Conservation (phyloP, 2,113 vertebrate genomes). For the Rhinoderma darwinii region DNA sequence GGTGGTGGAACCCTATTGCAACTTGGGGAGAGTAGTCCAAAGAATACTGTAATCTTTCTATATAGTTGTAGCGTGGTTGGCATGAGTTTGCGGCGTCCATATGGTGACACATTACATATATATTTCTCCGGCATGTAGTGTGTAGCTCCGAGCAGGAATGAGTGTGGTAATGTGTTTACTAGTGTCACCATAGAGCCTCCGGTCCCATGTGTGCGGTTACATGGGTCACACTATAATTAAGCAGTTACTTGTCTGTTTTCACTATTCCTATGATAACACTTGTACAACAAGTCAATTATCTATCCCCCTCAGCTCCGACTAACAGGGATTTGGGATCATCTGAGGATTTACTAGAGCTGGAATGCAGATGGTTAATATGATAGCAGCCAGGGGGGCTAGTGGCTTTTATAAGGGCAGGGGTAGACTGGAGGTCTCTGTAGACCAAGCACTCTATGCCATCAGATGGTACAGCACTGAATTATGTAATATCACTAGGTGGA, state of each 20-base stretch:
- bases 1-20: no score
- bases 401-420: neutral
- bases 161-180: neutral
- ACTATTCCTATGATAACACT: neutral
- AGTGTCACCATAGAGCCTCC: conserved; percentile 4
- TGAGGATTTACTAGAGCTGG: neutral
- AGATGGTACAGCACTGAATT: neutral
- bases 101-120: neutral
- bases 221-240: conserved; percentile 21
- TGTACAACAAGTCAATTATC: neutral
- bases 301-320: neutral
- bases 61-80: neutral
- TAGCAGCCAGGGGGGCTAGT: neutral
- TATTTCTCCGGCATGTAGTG: neutral
- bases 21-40: no score
- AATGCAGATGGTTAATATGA: neutral
- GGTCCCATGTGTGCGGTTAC: neutral
- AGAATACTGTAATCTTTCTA: neutral
- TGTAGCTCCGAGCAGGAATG: neutral
- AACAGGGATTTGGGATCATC: neutral
- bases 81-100: no score
- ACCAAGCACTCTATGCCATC: neutral
- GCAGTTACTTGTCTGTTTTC: neutral
- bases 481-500: conserved; percentile 6
- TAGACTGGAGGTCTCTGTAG: neutral